phyloP scores from a whole-genome alignment of 2,797 vertebrate species.

The Ctenopoma kingsleyae region DNA sequence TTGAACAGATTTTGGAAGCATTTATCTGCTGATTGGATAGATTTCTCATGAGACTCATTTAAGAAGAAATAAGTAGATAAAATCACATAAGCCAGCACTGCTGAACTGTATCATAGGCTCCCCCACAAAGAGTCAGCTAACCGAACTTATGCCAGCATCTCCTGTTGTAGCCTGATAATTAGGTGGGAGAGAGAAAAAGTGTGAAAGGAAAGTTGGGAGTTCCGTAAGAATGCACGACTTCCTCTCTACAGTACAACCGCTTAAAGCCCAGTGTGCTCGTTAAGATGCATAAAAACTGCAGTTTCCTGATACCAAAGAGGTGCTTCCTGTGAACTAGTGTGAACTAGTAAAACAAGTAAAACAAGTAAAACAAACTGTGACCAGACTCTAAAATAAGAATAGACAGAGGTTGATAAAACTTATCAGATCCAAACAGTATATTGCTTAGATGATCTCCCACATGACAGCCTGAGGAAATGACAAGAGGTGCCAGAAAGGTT shows the following conservation, averaged over 20 bases:
- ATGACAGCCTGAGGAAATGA: constrained; percentile 19
- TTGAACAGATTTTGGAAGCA: constrained; percentile 41
- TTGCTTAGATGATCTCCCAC: constrained; percentile 17
- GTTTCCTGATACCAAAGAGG: constrained; percentile 37
- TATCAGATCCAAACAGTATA: constrained; percentile 4
- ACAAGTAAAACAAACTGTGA: no score
- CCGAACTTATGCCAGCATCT: constrained; percentile 69
- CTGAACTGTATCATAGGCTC: constrained; percentile 65
- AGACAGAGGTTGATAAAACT: constrained; percentile 16
- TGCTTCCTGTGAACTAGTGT: constrained; percentile 26
- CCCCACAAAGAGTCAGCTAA: constrained; percentile 57
- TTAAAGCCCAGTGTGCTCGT: constrained; percentile 47
- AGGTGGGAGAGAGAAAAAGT: constrained; percentile 35
- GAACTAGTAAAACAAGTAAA: no score
- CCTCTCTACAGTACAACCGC: constrained; percentile 10
- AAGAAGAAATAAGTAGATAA: constrained; percentile 72
- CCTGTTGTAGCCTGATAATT: constrained; percentile 56
- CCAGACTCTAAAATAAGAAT: neutral
- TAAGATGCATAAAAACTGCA: constrained; percentile 27
- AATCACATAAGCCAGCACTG: constrained; percentile 74
- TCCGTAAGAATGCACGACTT: constrained; percentile 41
- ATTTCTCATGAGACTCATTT: constrained; percentile 66
- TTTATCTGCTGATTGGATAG: constrained; percentile 64
- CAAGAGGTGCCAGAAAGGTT: constrained; percentile 32
- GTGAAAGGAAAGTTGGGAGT: constrained; percentile 35